Evolutionary conservation across 2,113 vertebrate species (phyloP).

Genomic region (Ammospiza nelsoni): DNA sequence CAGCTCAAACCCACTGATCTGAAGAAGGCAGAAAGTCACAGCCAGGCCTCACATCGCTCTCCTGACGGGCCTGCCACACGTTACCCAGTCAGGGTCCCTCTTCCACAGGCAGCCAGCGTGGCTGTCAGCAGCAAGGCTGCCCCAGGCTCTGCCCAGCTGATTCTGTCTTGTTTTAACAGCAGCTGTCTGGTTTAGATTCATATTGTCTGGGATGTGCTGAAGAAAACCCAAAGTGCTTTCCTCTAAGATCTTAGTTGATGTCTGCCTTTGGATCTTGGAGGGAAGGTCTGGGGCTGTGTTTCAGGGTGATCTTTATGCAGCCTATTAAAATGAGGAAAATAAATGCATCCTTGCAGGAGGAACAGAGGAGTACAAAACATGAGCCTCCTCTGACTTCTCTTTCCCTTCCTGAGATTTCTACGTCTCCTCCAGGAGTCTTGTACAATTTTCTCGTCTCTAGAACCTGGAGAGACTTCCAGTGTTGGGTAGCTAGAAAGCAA

Average conservation of each 20-base stretch:
- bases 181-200: not conserved
- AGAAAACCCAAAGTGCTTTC: not conserved
- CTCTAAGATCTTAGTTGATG: not conserved
- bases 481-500: not conserved
- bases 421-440: accelerated
- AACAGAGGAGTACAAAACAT: not conserved
- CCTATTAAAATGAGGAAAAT: not conserved
- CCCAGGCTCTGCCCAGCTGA: not conserved
- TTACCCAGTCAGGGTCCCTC: accelerated
- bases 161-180: not conserved
- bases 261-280: not conserved
- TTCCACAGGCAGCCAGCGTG: not conserved
- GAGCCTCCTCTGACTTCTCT: not conserved
- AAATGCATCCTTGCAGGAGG: not conserved
- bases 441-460: not conserved
- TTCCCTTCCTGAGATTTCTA: not conserved
- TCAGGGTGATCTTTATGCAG: not conserved
- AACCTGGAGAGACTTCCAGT: not conserved
- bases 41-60: accelerated
- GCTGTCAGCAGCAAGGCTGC: not conserved
- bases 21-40: not conserved
- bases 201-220: not conserved
- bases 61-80: accelerated
- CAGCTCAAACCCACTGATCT: not conserved
- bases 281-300: not conserved